Evolutionary conservation across 2,797 vertebrate species (phyloP).

Genomic region (Fistularia tabacaria): DNA sequence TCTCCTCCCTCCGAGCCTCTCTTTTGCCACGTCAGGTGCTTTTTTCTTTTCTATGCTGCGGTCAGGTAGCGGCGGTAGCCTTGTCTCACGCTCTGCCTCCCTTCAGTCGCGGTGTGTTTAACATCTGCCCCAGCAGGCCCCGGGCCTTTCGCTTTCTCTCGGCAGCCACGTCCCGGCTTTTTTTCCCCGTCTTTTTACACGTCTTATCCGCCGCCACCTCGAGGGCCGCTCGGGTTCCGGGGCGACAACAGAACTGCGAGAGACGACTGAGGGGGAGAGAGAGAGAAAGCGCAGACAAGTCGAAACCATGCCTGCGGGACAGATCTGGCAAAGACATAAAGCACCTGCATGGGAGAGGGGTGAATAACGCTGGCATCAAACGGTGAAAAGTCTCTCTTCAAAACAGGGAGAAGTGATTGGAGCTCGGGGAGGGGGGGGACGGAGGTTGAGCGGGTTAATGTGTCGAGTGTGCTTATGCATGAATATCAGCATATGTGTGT

Average conservation of each 20-base stretch:
- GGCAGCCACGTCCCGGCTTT: conserved; percentile 35
- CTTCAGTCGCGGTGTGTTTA: conserved; percentile 64
- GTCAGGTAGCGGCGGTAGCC: conserved; percentile 46
- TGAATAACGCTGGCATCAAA: conserved; percentile 41
- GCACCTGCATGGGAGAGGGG: conserved; percentile 47
- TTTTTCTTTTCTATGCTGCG: conserved; percentile 8
- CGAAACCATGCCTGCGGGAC: conserved; percentile 30
- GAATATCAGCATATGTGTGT: conserved; percentile 50
- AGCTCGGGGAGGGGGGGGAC: conserved; percentile 19
- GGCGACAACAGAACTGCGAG: too few relatives aligned
- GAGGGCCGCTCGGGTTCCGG: too few relatives aligned
- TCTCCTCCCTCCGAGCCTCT: too few relatives aligned
- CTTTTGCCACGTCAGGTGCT: conserved; percentile 33
- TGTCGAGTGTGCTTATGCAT: conserved; percentile 58
- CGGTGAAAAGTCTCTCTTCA: conserved; percentile 41
- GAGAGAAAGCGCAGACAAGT: conserved; percentile 3
- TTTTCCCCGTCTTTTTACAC: too few relatives aligned
- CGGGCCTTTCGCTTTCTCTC: conserved; percentile 46
- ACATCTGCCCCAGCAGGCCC: conserved; percentile 59
- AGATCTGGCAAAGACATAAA: conserved; percentile 35
- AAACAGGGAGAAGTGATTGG: conserved; percentile 37
- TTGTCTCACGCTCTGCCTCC: conserved; percentile 50
- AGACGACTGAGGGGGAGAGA: background rate
- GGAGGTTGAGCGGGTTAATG: conserved; percentile 60
- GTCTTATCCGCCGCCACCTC: conserved; percentile 11